phyloP scores from a whole-genome alignment of 2,113 vertebrate genomes.

The Strigops habroptila region DNA sequence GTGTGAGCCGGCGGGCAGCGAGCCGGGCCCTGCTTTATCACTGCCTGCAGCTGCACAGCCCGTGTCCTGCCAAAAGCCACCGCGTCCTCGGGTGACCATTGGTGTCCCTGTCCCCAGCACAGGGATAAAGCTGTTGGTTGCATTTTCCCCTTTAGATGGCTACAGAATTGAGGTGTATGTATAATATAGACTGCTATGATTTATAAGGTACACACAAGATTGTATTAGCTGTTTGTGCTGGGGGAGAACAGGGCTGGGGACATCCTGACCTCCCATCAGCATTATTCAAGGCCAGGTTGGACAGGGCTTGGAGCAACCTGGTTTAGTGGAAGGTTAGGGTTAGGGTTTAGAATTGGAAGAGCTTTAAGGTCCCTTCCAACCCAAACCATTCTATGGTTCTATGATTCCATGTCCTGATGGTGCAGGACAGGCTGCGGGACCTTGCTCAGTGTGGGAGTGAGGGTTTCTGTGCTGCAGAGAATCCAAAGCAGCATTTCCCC shows the following conservation, averaged over 20 bases:
- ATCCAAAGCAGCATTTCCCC: background rate
- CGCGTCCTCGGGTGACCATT: fast-evolving
- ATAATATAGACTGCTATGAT: background rate
- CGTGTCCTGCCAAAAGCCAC: fast-evolving
- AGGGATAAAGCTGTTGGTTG: background rate
- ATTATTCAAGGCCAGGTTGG: background rate
- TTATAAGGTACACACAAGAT: background rate
- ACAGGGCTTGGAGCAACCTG: background rate
- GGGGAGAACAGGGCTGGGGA: background rate
- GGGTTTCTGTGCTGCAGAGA: background rate
- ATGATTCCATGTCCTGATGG: background rate
- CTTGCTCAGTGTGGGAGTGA: fast-evolving
- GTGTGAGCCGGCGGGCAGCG: background rate
- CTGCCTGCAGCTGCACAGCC: background rate
- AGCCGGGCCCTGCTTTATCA: background rate
- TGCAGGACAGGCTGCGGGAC: background rate
- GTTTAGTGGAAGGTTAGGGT: background rate
- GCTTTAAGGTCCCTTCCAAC: background rate
- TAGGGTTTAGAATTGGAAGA: background rate
- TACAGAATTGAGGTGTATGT: background rate
- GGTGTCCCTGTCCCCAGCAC: background rate
- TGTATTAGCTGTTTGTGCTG: fast-evolving
- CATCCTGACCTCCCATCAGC: background rate
- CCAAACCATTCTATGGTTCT: background rate
- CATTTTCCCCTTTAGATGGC: background rate